A percentile compares a stretch with the other conserved stretches of the same genome.
Evolutionary conservation across 2,113 vertebrate genomes (phyloP).

Genomic region (Esox niger): DNA sequence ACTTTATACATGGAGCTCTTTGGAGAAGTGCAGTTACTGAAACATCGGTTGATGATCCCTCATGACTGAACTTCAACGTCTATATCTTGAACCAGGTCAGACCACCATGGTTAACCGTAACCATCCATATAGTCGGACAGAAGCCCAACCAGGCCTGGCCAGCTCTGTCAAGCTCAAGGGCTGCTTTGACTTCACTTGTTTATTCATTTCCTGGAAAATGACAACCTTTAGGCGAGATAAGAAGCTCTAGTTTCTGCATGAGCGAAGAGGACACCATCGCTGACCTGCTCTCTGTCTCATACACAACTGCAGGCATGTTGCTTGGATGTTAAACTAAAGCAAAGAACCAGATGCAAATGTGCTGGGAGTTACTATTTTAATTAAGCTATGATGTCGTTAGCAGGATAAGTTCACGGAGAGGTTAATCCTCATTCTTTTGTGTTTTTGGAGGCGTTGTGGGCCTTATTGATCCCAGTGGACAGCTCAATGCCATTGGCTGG

Average conservation of each 20-base stretch:
- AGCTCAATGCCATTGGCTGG: not conserved
- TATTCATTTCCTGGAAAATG: conserved; percentile 57
- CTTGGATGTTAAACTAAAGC: not conserved
- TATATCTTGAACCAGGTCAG: no score
- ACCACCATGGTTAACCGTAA: no score
- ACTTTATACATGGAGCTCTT: no score
- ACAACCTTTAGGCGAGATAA: conserved; percentile 36
- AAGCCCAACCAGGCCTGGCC: no score
- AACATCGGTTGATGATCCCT: no score
- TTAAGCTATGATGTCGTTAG: not conserved
- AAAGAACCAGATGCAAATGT: not conserved
- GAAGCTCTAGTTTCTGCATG: conserved; percentile 39
- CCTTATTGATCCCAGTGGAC: not conserved
- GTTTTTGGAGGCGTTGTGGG: not conserved
- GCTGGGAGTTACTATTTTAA: not conserved
- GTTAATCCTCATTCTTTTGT: not conserved
- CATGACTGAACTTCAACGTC: no score
- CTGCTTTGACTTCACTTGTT: conserved; percentile 59
- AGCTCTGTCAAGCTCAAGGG: conserved; percentile 31
- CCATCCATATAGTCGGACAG: no score
- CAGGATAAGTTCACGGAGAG: not conserved
- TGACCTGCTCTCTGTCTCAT: conserved; percentile 8
- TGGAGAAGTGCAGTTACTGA: no score
- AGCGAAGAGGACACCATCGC: conserved; percentile 32
- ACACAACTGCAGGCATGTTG: not conserved